Percentiles rank a stretch among this genome's conserved stretches.
These are phyloP conservation scores for Rhabditophanes sp. DNA, from an alignment of 2,888 invertebrate genomes.

Conservation along the genomic window DNA sequence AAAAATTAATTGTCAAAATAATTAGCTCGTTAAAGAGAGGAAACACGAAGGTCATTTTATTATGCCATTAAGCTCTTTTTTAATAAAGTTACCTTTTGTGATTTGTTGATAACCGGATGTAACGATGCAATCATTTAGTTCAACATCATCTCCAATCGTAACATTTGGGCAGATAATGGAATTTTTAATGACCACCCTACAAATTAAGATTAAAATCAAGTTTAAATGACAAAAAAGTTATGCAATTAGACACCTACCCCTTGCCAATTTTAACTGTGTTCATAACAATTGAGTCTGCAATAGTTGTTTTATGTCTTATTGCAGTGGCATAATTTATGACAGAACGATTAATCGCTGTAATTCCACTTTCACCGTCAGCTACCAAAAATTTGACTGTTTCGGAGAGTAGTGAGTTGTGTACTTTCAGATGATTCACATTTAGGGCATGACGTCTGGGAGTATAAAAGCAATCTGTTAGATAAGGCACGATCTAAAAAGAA, in stretches of 20 bases:
- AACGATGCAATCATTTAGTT: constrained; percentile 26
- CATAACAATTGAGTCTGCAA: constrained; percentile 26
- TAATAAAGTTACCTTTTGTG: constrained; percentile 26
- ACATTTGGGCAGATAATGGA: constrained; percentile 23
- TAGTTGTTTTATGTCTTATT: constrained; percentile 18
- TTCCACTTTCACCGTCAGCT: constrained; percentile 13
- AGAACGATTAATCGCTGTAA: constrained; percentile 17
- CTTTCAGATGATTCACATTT: constrained; percentile 7
- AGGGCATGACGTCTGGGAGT: no score
- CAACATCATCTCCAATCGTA: constrained; percentile 22
- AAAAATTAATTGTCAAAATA: no score
- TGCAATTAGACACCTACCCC: constrained; percentile 15
- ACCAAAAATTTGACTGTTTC: constrained; percentile 6
- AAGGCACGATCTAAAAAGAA: no score
- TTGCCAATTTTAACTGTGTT: constrained; percentile 19
- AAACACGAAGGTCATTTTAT: no score
- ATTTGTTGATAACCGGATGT: constrained; percentile 39
- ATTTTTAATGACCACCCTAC: constrained; percentile 20
- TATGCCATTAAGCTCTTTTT: no score
- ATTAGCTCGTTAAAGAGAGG: no score
- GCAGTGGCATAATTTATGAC: constrained; percentile 16
- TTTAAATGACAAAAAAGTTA: constrained; percentile 3
- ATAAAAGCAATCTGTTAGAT: no score
- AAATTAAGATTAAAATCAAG: constrained; percentile 6
- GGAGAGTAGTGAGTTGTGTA: constrained; percentile 6